Evolutionary conservation across 2,113 vertebrate species (phyloP), one percentile per base, ranked within the genome.

Genomic region (Notarius quadriscutis): DNA sequence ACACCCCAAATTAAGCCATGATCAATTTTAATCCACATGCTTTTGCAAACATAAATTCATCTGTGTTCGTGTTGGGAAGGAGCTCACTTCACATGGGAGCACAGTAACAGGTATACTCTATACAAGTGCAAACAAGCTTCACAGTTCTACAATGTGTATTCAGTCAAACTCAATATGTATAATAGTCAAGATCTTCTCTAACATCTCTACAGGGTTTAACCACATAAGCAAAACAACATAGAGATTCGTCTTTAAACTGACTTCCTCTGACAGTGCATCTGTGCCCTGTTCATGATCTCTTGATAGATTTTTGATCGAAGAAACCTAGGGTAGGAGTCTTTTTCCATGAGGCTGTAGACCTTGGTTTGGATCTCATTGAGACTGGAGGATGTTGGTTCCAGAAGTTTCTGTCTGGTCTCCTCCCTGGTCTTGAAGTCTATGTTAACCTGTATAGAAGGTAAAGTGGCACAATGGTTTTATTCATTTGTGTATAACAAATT

Each of bases 261-360:
- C 93, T 96, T 95, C 88, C 97, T 95, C 92, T 99, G 97, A 86
- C 90, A 91, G 72, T 92, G 93, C 7, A 91, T 92, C 25, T 95
- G 93, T 69, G 95, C 96, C 92, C 97, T 96, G 92, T 96, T 97
- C 57, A 99, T 94, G 77, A 99, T 94, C 89, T 98, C 97, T 95
- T 96, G 96, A 94, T 99, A 99, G 94, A 99, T 96, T 94, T 98
- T 97, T 89, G 98, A 99, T 92, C 97, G 96, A 93, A 99, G 95
- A 94, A 99, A 99, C 88, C 98, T 95, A 82, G 97, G 97, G 87
- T 99, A 99, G 69, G 97, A 99, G 96, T 99, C 98, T 91, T 98
- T 99, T 94, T 99, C 98, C 98, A 99, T 99, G 90, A 99, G 96
- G 92, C 97, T 97, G 95, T 96, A 96, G 85, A 99, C 95, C 94